Base-by-base conservation (phyloP, 2,797 vertebrate species). In the Xenopus petersii region DNA sequence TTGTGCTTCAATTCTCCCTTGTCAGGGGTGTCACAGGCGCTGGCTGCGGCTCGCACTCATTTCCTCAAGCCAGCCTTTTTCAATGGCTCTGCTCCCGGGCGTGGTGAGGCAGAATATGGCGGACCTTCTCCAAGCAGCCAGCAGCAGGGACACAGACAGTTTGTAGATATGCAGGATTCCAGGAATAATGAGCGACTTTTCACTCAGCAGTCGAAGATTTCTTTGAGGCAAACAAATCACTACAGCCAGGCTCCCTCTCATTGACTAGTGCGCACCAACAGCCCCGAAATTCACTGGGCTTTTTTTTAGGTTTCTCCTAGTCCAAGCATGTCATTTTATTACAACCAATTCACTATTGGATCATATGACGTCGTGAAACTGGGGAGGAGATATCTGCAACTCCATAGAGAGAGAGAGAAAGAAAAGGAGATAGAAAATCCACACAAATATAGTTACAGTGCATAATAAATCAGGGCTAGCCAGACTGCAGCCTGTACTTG, bases 91-190 rank as follows among this genome's bases (percentile, higher is more conserved):
- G 80, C 85, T 91, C 83, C 84, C 91, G 93, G 94, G 94, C 92
- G 94, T 94, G 94, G 94, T 91, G 77, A 62, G 80, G 84, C 85
- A 85, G 87, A 96, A 96, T 91, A 97, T 96, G 95, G 95, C 95
- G 93, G 92, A 91, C 83, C 85, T 86, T 81, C 86, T 80, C 89
- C 69, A 47, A 78, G 70, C 70, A 64, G 72, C 21, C 21, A 21
- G 46, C 75, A 73, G 75, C 33, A 36, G 75, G 48, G 26, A 67
- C 30, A 36, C 33, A 77, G 69, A 87, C 88, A 84, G 86, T 90
- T 89, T 9, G 21, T 10, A 87, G 88, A 82, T 85, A 79, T 49
- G 3, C 77, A 69, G 79, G 64, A 82, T 71, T 66, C 69, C 68
- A 69, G 82, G 75, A 81, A 82, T 83, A 24, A 33, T n/a, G 30